phyloP scores from a whole-genome alignment of 2,113 vertebrate species.

The Oncorhynchus gorbuscha region DNA sequence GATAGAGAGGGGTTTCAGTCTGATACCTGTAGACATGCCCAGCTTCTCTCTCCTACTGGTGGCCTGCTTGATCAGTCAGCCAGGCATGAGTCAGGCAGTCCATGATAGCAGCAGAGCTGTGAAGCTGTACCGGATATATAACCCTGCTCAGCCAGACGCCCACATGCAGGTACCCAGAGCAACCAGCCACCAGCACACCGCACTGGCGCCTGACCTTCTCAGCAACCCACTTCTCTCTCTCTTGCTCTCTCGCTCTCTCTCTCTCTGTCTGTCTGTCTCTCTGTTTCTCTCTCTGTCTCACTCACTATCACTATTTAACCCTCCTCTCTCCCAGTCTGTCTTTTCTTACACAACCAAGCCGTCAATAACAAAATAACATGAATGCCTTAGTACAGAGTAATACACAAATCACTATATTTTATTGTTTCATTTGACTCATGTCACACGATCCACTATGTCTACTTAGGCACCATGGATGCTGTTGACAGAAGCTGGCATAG shows the following conservation, averaged over 20 bases:
- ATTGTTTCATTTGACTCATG: too few species aligned
- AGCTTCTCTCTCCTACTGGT: not conserved
- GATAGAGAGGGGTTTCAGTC: not conserved
- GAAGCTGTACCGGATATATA: slow-evolving; percentile 17
- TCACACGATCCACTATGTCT: not conserved
- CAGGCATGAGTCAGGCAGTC: slow-evolving; percentile 23
- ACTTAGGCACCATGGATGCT: not conserved
- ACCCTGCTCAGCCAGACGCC: not conserved
- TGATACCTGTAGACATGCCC: not conserved
- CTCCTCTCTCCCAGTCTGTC: not conserved
- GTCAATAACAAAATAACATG: too few species aligned
- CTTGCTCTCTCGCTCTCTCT: too few species aligned
- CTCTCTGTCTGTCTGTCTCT: too few species aligned
- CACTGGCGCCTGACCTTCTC: slow-evolving; percentile 18
- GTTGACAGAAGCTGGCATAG: not conserved
- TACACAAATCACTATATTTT: too few species aligned
- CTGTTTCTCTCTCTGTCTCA: too few species aligned
- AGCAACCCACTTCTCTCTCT: not conserved
- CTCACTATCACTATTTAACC: not conserved
- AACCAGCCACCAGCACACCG: not conserved
- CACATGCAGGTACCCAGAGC: slow-evolving; percentile 20
- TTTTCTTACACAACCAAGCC: not conserved
- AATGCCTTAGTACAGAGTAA: too few species aligned
- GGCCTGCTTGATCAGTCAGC: slow-evolving; percentile 14
- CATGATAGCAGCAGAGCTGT: slow-evolving; percentile 37